A percentile compares a stretch with the other conserved stretches of the same genome.
Evolutionary conservation across 1,140 invertebrate species (phyloP).

Genomic region (Drusus annulatus): DNA sequence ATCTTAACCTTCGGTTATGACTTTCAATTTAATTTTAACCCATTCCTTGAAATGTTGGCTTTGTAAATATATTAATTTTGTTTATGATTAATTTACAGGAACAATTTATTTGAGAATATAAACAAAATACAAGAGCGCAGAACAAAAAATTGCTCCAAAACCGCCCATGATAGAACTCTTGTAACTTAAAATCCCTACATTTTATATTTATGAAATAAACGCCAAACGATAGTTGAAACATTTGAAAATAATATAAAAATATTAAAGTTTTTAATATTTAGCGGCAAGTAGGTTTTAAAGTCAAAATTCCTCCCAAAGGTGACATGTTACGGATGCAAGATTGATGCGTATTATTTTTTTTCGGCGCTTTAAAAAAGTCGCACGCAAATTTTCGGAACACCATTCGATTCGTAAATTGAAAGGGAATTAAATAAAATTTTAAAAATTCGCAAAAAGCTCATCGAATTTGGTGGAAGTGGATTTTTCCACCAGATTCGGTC

Average conservation of each 20-base stretch:
- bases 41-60: no score
- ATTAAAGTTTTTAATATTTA: constrained; percentile 16
- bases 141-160: no score
- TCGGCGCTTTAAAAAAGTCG: constrained; percentile 1
- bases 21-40: no score
- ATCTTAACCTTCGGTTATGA: no score
- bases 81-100: no score
- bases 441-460: constrained; percentile 51
- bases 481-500: constrained; percentile 21
- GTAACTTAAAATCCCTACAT: not conserved
- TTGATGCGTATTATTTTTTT: constrained; percentile 58
- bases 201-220: not conserved
- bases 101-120: no score
- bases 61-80: no score
- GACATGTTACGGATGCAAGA: not conserved
- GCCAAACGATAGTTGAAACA: not conserved
- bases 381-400: not conserved
- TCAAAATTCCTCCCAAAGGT: not conserved
- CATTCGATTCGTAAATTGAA: not conserved
- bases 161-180: not conserved
- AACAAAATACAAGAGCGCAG: no score
- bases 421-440: constrained; percentile 41
- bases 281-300: not conserved
- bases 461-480: constrained; percentile 15
- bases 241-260: not conserved